phyloP scores from a whole-genome alignment of 2,113 vertebrate species.

The Tachysurus vachellii region DNA sequence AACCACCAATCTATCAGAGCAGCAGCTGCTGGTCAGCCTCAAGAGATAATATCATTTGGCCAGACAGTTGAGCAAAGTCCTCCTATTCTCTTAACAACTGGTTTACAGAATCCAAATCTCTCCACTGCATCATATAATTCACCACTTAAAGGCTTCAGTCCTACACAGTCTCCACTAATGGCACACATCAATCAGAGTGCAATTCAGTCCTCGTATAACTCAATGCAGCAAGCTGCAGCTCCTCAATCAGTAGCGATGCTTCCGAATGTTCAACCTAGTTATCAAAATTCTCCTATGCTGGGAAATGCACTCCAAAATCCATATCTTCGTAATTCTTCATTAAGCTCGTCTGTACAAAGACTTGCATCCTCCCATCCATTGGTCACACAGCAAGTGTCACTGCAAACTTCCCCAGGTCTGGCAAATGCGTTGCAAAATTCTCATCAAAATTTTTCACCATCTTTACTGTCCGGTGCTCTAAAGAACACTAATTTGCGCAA shows the following conservation, averaged over 20 bases:
- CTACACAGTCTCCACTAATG: conserved; percentile 38
- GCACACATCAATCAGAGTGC: conserved; percentile 43
- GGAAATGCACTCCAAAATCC: conserved; percentile 51
- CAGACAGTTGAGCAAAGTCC: conserved; percentile 63
- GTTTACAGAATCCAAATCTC: conserved; percentile 62
- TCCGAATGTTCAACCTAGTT: conserved; percentile 44
- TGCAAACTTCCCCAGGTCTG: conserved; percentile 39
- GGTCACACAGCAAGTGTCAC: conserved; percentile 28
- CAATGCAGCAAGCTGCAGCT: conserved; percentile 48
- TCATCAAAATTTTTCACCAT: conserved; percentile 44
- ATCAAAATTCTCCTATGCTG: conserved; percentile 38
- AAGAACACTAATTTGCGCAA: conserved; percentile 66
- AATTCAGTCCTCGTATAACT: conserved; percentile 46
- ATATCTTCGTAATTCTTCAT: conserved; percentile 49
- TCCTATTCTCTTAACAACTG: conserved; percentile 65
- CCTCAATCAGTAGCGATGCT: conserved; percentile 46
- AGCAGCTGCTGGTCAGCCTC: conserved; percentile 46
- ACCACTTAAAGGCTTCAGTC: conserved; percentile 51
- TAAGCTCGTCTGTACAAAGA: conserved; percentile 48
- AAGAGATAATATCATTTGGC: conserved; percentile 60
- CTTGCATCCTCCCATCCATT: conserved; percentile 37
- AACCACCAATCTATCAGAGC: conserved; percentile 42
- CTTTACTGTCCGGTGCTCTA: conserved; percentile 55
- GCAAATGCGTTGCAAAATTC: conserved; percentile 46
- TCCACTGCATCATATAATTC: conserved; percentile 34